Evolutionary conservation across 2,113 vertebrate genomes (phyloP).

Genomic region (Salvelinus alpinus): DNA sequence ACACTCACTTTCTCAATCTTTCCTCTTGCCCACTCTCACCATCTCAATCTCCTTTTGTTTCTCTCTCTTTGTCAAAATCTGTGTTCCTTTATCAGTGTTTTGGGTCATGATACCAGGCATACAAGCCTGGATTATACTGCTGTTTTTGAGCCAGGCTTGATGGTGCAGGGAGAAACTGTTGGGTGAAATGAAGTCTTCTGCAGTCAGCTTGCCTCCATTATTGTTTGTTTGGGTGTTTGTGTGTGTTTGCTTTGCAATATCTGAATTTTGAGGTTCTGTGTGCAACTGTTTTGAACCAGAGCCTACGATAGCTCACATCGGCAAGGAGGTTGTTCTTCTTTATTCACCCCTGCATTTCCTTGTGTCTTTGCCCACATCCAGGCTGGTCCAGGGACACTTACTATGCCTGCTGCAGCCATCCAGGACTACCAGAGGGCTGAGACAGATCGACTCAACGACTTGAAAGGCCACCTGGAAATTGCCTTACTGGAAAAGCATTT

Average conservation of each 20-base stretch:
- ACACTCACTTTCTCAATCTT: not conserved
- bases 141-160: not conserved
- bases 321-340: too few species aligned
- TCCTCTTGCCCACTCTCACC: too few species aligned
- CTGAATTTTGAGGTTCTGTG: too few species aligned
- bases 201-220: not conserved
- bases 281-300: too few species aligned
- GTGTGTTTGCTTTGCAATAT: not conserved
- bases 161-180: not conserved
- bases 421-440: slow-evolving; percentile 86
- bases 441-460: slow-evolving; percentile 86
- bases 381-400: slow-evolving; percentile 81
- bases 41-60: not conserved
- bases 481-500: slow-evolving; percentile 97
- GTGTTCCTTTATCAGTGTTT: not conserved
- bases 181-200: not conserved
- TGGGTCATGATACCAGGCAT: not conserved
- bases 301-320: too few species aligned
- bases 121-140: slow-evolving; percentile 1
- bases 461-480: slow-evolving; percentile 97
- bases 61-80: not conserved
- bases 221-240: not conserved
- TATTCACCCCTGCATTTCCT: too few species aligned
- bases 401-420: slow-evolving; percentile 79
- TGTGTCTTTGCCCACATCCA: slow-evolving; percentile 47